A percentile compares a stretch with the other conserved stretches of the same genome.
Conservation (phyloP, 2,888 invertebrate species). For the Himalopsyche anomala region DNA sequence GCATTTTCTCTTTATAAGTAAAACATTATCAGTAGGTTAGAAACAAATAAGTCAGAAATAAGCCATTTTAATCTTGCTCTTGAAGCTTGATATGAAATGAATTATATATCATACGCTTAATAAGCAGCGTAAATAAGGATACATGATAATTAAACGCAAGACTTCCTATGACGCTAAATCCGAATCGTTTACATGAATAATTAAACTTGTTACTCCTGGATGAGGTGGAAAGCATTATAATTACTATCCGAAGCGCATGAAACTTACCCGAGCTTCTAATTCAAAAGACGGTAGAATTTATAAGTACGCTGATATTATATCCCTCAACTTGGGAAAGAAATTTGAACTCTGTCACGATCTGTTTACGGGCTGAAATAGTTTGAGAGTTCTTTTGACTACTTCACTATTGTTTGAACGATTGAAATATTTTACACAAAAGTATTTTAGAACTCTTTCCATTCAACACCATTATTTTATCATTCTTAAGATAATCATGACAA, state of each 20-base stretch:
- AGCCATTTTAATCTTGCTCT: neutral
- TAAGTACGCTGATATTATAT: neutral
- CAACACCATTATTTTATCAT: too few species aligned
- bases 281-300: slow-evolving; percentile 1
- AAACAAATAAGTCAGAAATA: neutral
- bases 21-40: too few species aligned
- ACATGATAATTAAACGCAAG: slow-evolving; percentile 37
- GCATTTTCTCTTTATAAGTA: too few species aligned
- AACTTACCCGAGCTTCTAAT: slow-evolving; percentile 12
- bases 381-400: too few species aligned
- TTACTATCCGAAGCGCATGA: neutral
- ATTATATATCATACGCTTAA: neutral
- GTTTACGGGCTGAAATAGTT: neutral
- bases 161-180: slow-evolving; percentile 16
- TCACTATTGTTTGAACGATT: too few species aligned
- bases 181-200: slow-evolving; percentile 36
- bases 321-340: neutral
- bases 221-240: slow-evolving; percentile 32
- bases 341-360: neutral
- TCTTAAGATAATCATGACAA: too few species aligned
- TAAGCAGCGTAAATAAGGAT: neutral
- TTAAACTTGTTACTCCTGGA: neutral
- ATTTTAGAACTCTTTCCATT: too few species aligned
- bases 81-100: neutral
- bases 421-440: too few species aligned